Evolutionary conservation across 2,888 invertebrate genomes (phyloP), one percentile per base, ranked within the genome.

Genomic region (Caenorhabditis auriculariae): DNA sequence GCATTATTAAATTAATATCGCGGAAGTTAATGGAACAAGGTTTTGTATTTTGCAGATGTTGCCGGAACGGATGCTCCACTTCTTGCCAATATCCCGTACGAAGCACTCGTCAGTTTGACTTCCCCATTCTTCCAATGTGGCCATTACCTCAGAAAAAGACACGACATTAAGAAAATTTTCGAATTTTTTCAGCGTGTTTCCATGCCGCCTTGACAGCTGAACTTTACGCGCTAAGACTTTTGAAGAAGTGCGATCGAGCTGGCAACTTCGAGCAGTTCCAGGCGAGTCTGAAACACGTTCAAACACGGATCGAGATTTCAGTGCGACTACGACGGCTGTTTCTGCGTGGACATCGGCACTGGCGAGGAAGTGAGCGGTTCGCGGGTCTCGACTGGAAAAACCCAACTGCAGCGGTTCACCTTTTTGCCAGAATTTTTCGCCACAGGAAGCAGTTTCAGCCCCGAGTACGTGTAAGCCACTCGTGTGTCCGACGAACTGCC

Each of bases 281-380:
- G 50, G 56, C 50, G 42, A 42, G 42, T 21, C 21, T 21, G 42
- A 23, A 24, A 42, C 21, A 42, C 21, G 23, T 19, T 21, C 21
- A 42, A 17, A 42, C 21, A 42, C 21, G 23, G 42, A 17, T 19
- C 19, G 42, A 42, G 42, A 42, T 61, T 67, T n/a, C 76, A 79
- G 55, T 79, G 79, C 48, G 72, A 75, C 49, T 67, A 69, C 21
- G 66, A 69, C 41, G 57, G 60, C 4, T 78, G 78, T 53, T 78
- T 67, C 45, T 78, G 78, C 49, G 78, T 75, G 4, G 73, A 78
- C 45, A 53, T 63, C 6, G 60, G 54, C 9, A 71, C 57, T 1
- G 78, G 78, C 12, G 62, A 69, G 2, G 72, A 74, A 43, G 51
- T 71, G 21, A 60, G 73, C 2, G 73, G 72, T 1, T 67, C 75